phyloP scores from a whole-genome alignment of 2,113 vertebrate species.

The Dromas ardeola region DNA sequence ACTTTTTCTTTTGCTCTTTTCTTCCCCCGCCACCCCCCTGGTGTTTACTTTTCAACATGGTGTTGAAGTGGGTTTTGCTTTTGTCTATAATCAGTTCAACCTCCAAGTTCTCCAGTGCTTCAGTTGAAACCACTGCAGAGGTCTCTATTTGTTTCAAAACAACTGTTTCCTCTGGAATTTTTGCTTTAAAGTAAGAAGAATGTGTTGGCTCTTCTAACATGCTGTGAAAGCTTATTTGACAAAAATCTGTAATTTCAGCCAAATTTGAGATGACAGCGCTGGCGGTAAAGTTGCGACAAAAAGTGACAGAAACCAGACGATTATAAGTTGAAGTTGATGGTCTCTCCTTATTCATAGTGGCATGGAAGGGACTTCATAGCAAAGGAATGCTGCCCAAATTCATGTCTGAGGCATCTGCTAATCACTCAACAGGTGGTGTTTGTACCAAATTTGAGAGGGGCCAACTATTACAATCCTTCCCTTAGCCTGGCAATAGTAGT shows the following conservation, averaged over 20 bases:
- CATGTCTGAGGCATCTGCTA: neutral
- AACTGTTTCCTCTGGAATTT: slow-evolving; percentile 29
- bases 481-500: neutral
- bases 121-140: slow-evolving; percentile 7
- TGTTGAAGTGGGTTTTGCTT: slow-evolving; percentile 45
- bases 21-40: neutral
- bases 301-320: neutral
- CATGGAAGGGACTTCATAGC: neutral
- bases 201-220: neutral
- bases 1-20: slow-evolving; percentile 5
- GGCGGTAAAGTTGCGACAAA: neutral
- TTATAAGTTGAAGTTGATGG: neutral
- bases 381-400: neutral
- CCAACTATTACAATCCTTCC: neutral
- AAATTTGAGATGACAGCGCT: neutral
- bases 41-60: slow-evolving; percentile 27
- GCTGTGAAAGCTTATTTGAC: neutral
- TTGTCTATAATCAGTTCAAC: slow-evolving; percentile 1
- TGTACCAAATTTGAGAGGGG: neutral
- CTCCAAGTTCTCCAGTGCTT: slow-evolving; percentile 1
- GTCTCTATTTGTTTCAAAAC: slow-evolving; percentile 7
- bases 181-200: slow-evolving; percentile 39
- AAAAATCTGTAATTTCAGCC: slow-evolving; percentile 18
- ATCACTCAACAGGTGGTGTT: slow-evolving; percentile 18
- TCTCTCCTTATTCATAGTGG: neutral